Percentiles rank a stretch among this genome's conserved stretches.
These are phyloP conservation scores for Leptogaster cylindrica DNA, from an alignment of 2,888 invertebrate genomes.

Conservation along the genomic window DNA sequence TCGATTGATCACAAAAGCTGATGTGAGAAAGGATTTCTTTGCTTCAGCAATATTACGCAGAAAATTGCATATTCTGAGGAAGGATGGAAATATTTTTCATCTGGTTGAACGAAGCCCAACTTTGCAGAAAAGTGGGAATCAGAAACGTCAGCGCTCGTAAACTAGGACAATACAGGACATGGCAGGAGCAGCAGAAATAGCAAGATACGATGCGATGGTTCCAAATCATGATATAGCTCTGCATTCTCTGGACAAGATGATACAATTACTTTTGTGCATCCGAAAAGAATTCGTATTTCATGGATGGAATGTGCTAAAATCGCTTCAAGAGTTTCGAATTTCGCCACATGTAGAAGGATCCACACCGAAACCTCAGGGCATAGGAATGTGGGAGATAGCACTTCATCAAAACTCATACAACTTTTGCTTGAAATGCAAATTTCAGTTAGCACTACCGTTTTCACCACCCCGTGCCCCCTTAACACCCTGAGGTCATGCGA, in stretches of 20 bases:
- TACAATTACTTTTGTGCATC: conserved; percentile 3
- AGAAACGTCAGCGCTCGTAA: conserved; percentile 26
- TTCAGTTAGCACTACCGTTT: conserved; percentile 16
- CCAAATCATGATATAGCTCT: not conserved
- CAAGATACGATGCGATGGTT: not conserved
- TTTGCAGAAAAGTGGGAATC: conserved; percentile 16
- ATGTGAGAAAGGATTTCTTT: not conserved
- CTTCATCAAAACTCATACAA: conserved; percentile 47
- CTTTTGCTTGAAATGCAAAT: conserved; percentile 47
- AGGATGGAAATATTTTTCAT: not conserved
- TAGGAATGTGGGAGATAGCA: conserved; percentile 36
- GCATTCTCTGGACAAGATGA: not conserved
- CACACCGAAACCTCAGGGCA: not conserved
- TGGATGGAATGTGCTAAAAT: conserved; percentile 20
- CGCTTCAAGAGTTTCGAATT: too few species aligned
- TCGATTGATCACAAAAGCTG: conserved; percentile 16
- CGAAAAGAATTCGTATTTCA: not conserved
- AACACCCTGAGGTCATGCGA: not conserved
- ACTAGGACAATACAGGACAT: too few species aligned
- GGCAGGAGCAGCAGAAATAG: too few species aligned
- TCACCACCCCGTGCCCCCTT: not conserved
- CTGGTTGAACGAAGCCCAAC: not conserved
- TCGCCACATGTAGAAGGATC: not conserved
- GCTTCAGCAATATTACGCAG: conserved; percentile 18
- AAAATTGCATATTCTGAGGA: conserved; percentile 21